Evolutionary conservation across 2,113 vertebrate genomes (phyloP), one percentile per base, ranked within the genome.

Genomic region (Stomatorhinus ivindoensis): DNA sequence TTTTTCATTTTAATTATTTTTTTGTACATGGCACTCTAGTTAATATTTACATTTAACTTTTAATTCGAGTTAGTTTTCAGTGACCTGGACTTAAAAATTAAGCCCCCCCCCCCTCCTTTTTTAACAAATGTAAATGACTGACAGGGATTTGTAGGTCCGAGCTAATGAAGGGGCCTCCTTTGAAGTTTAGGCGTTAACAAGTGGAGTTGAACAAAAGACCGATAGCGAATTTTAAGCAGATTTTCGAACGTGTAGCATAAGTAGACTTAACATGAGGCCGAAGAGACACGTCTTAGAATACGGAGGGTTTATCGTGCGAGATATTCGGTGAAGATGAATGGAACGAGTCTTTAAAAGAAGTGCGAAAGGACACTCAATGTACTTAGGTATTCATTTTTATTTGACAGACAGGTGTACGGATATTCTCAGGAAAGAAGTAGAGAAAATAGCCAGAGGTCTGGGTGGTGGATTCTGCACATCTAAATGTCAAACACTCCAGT

Each of bases 161-260:
- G 95, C 94, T 95, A 91, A 95, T 94, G 93, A 95, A 80, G 94
- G 95, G 94, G 94, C 94, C 93, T 90, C 91, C 92, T 95, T 94
- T 94, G 94, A 92, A 92, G 94, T 93, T 92, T 89, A 90, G 93
- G 94, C 93, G 90, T 96, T 95, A 96, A 95, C 95, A 94, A 95
- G 95, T 94, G 95, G 95, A 97, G 94, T 96, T 90, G 94, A 96
- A 95, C 94, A 95, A 95, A 94, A 95, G 91, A 92, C 94, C 95
- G 94, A 94, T 94, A 92, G 93, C 95, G 93, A 95, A 97, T 97
- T 96, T 95, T 96, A 91, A 94, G 92, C 93, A 95, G 95, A 94
- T 95, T 94, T 94, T 94, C 93, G 94, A 94, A 92, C 89, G 90
- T 92, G 95, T 93, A 93, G 92, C 94, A 94, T 90, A 96, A 96